Evolutionary conservation across 2,888 invertebrate genomes (phyloP).

Genomic region (Iselma pallidipennis): DNA sequence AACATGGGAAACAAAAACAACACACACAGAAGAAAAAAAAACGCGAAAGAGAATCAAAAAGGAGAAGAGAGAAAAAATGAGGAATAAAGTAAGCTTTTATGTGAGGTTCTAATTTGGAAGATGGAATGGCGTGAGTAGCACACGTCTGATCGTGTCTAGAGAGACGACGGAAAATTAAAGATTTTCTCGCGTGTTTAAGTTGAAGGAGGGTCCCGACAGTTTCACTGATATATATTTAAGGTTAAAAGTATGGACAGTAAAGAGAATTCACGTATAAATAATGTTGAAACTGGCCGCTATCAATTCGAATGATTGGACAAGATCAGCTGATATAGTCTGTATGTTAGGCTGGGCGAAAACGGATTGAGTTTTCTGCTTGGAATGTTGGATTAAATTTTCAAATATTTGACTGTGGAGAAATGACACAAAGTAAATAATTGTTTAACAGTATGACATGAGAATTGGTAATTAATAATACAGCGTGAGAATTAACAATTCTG

Average conservation of each 20-base stretch:
- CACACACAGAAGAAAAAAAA: not conserved
- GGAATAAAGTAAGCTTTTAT: slow-evolving; percentile 18
- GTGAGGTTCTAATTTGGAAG: slow-evolving; percentile 25
- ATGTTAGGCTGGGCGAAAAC: not conserved
- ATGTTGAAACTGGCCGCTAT: slow-evolving; percentile 20
- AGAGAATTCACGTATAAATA: slow-evolving; percentile 28
- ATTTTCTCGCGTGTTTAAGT: slow-evolving; percentile 29
- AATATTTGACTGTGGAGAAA: too few species aligned
- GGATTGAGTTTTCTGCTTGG: not conserved
- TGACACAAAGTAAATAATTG: too few species aligned
- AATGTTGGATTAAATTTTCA: not conserved
- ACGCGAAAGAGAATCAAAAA: not conserved
- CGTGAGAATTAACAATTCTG: slow-evolving; percentile 11
- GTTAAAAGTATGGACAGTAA: slow-evolving; percentile 27
- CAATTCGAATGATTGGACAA: slow-evolving; percentile 18
- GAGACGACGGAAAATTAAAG: slow-evolving; percentile 31
- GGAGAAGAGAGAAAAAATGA: not conserved
- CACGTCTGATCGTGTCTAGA: slow-evolving; percentile 16
- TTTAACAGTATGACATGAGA: too few species aligned
- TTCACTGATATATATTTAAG: slow-evolving; percentile 19
- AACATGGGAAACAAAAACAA: not conserved
- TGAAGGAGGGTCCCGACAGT: slow-evolving; percentile 6
- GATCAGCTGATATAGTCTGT: slow-evolving; percentile 11
- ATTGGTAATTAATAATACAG: too few species aligned
- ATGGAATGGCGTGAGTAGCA: slow-evolving; percentile 28